Evolutionary conservation across 92 coral and sea anemone species (phyloP).

Genomic region (Zoanthus sociatus): DNA sequence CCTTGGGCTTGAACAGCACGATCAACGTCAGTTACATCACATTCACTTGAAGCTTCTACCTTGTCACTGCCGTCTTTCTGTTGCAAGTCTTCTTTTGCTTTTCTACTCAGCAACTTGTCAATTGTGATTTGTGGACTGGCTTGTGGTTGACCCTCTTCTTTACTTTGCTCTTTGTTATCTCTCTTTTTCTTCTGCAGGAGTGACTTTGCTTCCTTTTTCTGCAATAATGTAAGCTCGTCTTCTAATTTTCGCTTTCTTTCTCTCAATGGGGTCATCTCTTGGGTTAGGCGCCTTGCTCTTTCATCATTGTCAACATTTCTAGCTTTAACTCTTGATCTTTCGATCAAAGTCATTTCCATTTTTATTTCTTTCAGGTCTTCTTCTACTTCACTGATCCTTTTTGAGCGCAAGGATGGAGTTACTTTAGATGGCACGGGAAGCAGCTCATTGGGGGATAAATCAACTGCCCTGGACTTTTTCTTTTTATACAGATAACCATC

Average conservation of each 20-base stretch:
- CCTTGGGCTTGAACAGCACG: conserved; percentile 18
- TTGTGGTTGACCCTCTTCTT: conserved; percentile 38
- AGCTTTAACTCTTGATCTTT: conserved; percentile 56
- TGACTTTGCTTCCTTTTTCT: conserved; percentile 64
- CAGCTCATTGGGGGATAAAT: conserved; percentile 38
- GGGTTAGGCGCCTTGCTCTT: conserved; percentile 55
- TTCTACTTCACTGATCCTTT: conserved; percentile 53
- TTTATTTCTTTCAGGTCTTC: conserved; percentile 68
- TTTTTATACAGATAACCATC: conserved; percentile 66
- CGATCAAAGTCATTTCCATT: conserved; percentile 52
- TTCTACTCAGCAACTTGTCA: conserved; percentile 15
- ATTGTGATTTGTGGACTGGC: conserved; percentile 18
- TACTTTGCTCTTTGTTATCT: conserved; percentile 26
- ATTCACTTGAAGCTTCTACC: conserved; percentile 15
- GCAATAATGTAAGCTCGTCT: conserved; percentile 55
- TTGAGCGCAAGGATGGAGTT: conserved; percentile 59
- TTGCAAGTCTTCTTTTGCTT: conserved; percentile 14
- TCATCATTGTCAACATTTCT: conserved; percentile 56
- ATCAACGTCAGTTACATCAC: conserved; percentile 15
- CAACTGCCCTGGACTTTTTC: conserved; percentile 59
- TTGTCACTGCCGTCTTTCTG: conserved; percentile 17
- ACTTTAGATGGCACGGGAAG: conserved; percentile 41
- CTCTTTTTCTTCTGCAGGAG: conserved; percentile 45
- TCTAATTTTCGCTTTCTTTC: conserved; percentile 50
- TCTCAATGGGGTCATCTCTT: conserved; percentile 62